A percentile compares a stretch with the other conserved stretches of the same genome.
These are phyloP conservation scores for Germaria angustata DNA, from an alignment of 2,888 invertebrate species.

Conservation along the genomic window DNA sequence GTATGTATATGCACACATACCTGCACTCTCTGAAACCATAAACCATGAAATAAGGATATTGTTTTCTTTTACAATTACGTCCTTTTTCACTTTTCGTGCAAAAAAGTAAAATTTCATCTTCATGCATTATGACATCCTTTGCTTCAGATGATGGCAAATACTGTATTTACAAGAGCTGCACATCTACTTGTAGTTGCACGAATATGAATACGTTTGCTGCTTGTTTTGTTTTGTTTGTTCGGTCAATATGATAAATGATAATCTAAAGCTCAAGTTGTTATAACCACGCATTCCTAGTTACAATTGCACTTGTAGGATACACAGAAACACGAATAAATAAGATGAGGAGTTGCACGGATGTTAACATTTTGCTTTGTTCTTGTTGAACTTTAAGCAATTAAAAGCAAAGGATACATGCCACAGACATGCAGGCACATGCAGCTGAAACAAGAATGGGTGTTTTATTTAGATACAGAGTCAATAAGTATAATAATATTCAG, in stretches of 20 bases:
- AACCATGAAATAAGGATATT: not conserved
- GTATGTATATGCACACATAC: not conserved
- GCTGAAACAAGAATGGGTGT: conserved; percentile 4
- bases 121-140: not conserved
- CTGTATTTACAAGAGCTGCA: not conserved
- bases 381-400: conserved; percentile 34
- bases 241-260: conserved; percentile 56
- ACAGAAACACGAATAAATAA: not conserved
- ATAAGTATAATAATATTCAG: too few species aligned
- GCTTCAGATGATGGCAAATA: not conserved
- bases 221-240: conserved; percentile 39
- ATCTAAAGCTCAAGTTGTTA: conserved; percentile 41
- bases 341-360: not conserved
- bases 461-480: too few species aligned
- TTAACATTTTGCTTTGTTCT: conserved; percentile 16
- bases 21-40: not conserved
- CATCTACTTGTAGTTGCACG: not conserved
- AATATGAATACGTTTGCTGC: not conserved
- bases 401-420: not conserved
- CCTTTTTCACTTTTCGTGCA: too few species aligned
- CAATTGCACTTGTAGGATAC: not conserved
- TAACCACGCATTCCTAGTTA: not conserved
- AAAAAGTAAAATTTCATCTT: not conserved
- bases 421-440: not conserved
- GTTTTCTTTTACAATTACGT: not conserved